These are phyloP conservation scores for Pheosia tremula DNA, from an alignment of 2,888 invertebrate genomes.

Conservation along the genomic window DNA sequence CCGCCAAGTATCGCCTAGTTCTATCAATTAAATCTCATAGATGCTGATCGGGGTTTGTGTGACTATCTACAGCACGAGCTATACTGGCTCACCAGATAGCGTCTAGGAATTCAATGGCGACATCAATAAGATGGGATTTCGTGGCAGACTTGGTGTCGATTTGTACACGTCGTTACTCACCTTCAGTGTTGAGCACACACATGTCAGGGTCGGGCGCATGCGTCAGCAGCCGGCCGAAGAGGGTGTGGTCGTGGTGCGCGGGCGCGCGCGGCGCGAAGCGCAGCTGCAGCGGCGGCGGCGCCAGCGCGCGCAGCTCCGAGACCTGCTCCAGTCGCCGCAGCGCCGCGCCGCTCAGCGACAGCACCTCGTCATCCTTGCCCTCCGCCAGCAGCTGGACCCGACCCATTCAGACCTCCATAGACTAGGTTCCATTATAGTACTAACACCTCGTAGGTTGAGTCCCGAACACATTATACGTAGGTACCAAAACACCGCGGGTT, in stretches of 20 bases:
- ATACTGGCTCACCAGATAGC: too few species aligned
- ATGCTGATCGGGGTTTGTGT: too few species aligned
- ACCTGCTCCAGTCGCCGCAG: slow-evolving; percentile 87
- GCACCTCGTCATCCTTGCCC: slow-evolving; percentile 88
- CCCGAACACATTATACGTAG: too few species aligned
- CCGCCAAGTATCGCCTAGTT: too few species aligned
- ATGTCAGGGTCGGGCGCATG: slow-evolving; percentile 86
- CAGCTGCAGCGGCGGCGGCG: slow-evolving; percentile 58
- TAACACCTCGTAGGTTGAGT: too few species aligned
- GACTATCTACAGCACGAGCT: too few species aligned
- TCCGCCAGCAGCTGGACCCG: slow-evolving; percentile 78
- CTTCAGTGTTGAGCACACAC: slow-evolving; percentile 84
- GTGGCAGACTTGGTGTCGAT: background rate
- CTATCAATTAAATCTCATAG: too few species aligned
- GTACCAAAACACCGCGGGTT: too few species aligned
- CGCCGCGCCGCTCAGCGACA: slow-evolving; percentile 87
- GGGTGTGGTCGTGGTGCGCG: slow-evolving; percentile 56
- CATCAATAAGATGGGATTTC: too few species aligned
- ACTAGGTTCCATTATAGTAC: too few species aligned
- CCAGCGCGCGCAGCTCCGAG: slow-evolving; percentile 78
- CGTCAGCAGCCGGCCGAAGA: slow-evolving; percentile 79
- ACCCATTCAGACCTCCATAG: too few species aligned
- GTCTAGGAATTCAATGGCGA: too few species aligned
- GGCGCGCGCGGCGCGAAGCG: slow-evolving; percentile 68
- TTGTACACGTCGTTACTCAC: slow-evolving; percentile 49